These are phyloP conservation scores for Hirtodrosophila duncani DNA, from an alignment of 2,888 invertebrate species.

Conservation along the genomic window DNA sequence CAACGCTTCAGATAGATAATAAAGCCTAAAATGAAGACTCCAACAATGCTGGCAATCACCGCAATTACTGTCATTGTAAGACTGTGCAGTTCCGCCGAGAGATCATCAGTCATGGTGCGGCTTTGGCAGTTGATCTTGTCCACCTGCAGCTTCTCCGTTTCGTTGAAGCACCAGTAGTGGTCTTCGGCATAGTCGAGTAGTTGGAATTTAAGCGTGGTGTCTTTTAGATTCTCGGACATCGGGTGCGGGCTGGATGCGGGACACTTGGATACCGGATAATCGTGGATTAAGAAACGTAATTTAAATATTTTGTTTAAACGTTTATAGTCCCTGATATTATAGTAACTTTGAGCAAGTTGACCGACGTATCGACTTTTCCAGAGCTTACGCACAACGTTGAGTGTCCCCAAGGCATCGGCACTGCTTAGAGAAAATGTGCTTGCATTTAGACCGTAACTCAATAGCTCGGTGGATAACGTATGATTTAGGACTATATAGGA, in stretches of 20 bases:
- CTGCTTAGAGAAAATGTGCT: no score
- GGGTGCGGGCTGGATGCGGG: constrained; percentile 23
- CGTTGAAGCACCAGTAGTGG: constrained; percentile 77
- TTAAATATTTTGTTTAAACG: constrained; percentile 35
- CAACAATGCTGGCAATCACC: constrained; percentile 44
- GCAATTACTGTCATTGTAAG: constrained; percentile 47
- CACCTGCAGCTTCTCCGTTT: constrained; percentile 65
- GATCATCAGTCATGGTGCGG: constrained; percentile 18
- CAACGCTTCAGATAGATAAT: constrained; percentile 80
- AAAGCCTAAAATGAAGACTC: constrained; percentile 41
- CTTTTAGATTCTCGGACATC: constrained; percentile 32
- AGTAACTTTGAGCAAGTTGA: constrained; percentile 36
- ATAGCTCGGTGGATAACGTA: no score
- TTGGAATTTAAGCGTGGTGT: constrained; percentile 65
- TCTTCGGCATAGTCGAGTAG: constrained; percentile 75
- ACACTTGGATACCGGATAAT: constrained; percentile 20
- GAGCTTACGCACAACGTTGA: constrained; percentile 19
- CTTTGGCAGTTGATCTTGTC: constrained; percentile 57
- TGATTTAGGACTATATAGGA: constrained; percentile 34
- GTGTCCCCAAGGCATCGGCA: neutral
- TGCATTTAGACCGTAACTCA: neutral
- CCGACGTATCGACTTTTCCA: constrained; percentile 39
- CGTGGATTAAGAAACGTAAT: constrained; percentile 35
- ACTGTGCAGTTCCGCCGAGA: constrained; percentile 41
- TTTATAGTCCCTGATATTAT: constrained; percentile 45